phyloP scores from a whole-genome alignment of 2,888 invertebrate species.

The Tupiocoris notatus region DNA sequence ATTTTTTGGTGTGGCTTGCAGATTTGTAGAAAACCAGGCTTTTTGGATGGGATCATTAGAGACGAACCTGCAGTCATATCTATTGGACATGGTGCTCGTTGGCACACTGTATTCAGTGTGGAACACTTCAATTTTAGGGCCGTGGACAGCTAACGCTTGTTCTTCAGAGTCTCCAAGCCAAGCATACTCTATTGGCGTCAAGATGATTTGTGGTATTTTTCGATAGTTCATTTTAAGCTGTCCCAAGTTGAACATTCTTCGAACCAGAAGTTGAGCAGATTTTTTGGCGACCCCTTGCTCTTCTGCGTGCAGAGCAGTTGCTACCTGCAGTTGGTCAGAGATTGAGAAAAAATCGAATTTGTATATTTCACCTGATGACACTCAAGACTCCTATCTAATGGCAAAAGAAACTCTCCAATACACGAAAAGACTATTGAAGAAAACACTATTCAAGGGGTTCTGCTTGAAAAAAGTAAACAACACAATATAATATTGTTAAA shows the following conservation, averaged over 20 bases:
- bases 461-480: neutral
- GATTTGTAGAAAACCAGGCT: neutral
- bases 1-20: neutral
- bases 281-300: slow-evolving; percentile 22
- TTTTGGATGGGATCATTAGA: neutral
- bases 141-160: slow-evolving; percentile 4
- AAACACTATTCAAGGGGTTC: too few species aligned
- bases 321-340: too few species aligned
- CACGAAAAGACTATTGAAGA: too few species aligned
- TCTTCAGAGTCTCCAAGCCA: slow-evolving; percentile 30
- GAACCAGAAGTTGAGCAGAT: slow-evolving; percentile 16
- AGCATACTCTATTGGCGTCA: slow-evolving; percentile 30
- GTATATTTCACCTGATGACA: too few species aligned
- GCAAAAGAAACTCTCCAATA: too few species aligned
- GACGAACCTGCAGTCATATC: slow-evolving; percentile 26
- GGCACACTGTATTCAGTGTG: neutral
- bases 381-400: too few species aligned
- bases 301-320: slow-evolving; percentile 19
- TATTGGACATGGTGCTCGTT: slow-evolving; percentile 11
- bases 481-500: too few species aligned
- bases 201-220: slow-evolving; percentile 7
- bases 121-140: slow-evolving; percentile 22
- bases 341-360: too few species aligned
- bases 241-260: slow-evolving; percentile 17
- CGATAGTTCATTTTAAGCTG: slow-evolving; percentile 20